These are phyloP conservation scores for Ctenochaetus hawaiiensis DNA, from an alignment of 2,797 vertebrate genomes.

Conservation along the genomic window DNA sequence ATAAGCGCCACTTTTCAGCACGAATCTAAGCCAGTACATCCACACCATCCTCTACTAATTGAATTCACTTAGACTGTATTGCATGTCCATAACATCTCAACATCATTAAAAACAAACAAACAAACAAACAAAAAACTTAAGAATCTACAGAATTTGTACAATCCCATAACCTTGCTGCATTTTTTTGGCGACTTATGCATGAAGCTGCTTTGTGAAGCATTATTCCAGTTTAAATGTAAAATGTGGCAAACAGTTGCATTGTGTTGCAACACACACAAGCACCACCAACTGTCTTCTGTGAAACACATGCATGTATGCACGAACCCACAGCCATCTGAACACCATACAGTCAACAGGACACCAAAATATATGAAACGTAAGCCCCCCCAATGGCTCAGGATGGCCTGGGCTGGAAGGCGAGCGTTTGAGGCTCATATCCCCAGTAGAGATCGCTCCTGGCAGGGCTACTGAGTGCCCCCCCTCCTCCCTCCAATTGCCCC, in stretches of 20 bases:
- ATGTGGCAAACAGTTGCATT: conserved; percentile 2
- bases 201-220: background rate
- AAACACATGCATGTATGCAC: conserved; percentile 22
- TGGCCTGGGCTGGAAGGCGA: conserved; percentile 61
- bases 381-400: conserved; percentile 46
- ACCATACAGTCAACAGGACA: conserved; percentile 30
- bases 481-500: conserved; percentile 40
- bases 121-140: no score
- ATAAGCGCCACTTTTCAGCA: background rate
- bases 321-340: background rate
- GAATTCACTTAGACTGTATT: no score
- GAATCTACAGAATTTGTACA: no score
- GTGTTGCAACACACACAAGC: background rate
- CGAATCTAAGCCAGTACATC: background rate
- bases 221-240: conserved; percentile 14
- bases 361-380: conserved; percentile 48
- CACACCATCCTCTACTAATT: background rate
- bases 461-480: conserved; percentile 65
- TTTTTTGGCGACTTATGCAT: background rate
- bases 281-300: background rate
- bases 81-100: no score
- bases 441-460: conserved; percentile 69
- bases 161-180: background rate
- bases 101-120: no score
- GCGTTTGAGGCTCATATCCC: conserved; percentile 70